Evolutionary conservation across 2,888 invertebrate species (phyloP), one percentile per base, ranked within the genome.

Genomic region (Eugnorisma glareosa): DNA sequence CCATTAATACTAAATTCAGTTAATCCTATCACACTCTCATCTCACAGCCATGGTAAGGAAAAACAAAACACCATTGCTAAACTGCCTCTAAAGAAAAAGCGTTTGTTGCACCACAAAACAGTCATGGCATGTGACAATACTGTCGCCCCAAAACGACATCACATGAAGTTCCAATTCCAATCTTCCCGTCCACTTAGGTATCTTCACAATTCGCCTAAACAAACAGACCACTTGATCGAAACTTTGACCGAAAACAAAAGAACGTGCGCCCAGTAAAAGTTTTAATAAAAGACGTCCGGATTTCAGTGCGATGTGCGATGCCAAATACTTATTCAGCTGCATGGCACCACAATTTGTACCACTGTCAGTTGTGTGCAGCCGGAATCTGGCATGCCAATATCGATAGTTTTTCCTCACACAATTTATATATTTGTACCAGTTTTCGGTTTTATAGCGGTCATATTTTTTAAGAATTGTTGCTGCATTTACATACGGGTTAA

Each of bases 311-410:
- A 68, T 43, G 75, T 64, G 45, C 72, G 63, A 82, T 83, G 87
- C 85, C 87, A 84, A 86, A 67, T 81, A 81, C 85, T 86, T 86
- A 85, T 86, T 84, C 85, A 86, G 70, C 84, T 69, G 81, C 77
- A 81, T 81, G 85, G 87, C 84, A 84, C 86, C 85, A 86, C 84
- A 84, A 84, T 86, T 84, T 83, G 85, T 86, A 57, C 74, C 64
- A n/a, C 35, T 84, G 84, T 83, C 86, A 79, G 80, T 83, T 84
- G 73, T 77, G 71, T 79, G 80, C 79, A 77, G 67, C 68, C 79
- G 73, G 69, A 71, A 67, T 54, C 73, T 86, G 83, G 84, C 86
- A 86, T 75, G 74, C 79, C 84, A 84, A 83, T 84, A 84, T 67
- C 84, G 86, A 84, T 86, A 86, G 86, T 83, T 84, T 86, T 83